Evolutionary conservation across 2,797 vertebrate species (phyloP), one percentile per base, ranked within the genome.

Genomic region (Anguilla anguilla): DNA sequence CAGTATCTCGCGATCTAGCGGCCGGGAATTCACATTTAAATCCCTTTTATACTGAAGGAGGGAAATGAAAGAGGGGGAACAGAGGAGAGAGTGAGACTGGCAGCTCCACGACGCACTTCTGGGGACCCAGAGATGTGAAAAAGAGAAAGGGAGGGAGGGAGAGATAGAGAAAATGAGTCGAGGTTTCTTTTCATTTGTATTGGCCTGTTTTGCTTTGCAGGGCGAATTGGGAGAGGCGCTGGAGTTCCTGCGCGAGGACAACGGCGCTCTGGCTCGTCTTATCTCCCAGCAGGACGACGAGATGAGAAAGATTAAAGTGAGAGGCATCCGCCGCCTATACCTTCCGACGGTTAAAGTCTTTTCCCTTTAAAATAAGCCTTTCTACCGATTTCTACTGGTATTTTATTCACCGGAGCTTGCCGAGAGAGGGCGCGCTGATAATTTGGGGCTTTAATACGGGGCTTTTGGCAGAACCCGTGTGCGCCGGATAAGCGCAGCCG

Each of bases 281-380:
- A 89, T 89, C 17, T 86, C 89, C 2, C 83, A 55, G 39, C 94
- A 95, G 91, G 90, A 49, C 10, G 77, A 83, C 22, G 92, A 91
- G 88, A 92, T 95, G 19, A 87, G 19, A 9, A 92, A 92, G 89
- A 93, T 91, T 39, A 86, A 90, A 87, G 87, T 89, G 22, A 93
- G 31, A 53, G 25, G 31, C 25, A 35, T 17, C 15, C 9, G 15
- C 43, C 64, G 22, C 22, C 25, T 13, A 39, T 2, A 55, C 43
- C 43, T 69, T 69, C 43, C 9, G 22, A 39, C 53, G 19, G 31
- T n/a, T 22, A 19, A 74, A 7, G 3, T 46, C 6, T 67, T 35
- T n/a, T 25, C n/a, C 25, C 31, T 43, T 57, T 1, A 31, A 6
- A 35, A 84, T 53, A 31, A 55, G 49, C 28, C 79, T 77, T 77